phyloP scores from a whole-genome alignment of 1,140 invertebrate species.

The Papilio aristodemus region DNA sequence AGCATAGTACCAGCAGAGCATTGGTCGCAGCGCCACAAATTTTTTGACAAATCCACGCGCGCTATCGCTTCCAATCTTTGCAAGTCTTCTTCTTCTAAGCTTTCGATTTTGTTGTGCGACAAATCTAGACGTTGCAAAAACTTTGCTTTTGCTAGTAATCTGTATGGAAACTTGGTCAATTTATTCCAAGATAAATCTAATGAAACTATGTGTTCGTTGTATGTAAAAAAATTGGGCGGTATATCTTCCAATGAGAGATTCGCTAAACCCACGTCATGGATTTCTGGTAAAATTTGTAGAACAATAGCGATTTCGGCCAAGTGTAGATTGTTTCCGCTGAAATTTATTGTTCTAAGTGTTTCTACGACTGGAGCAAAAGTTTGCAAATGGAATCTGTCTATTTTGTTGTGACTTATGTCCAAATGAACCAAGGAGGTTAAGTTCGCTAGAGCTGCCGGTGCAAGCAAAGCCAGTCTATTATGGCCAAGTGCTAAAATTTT shows the following conservation, averaged over 20 bases:
- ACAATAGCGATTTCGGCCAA: constrained; percentile 75
- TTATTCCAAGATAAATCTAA: constrained; percentile 82
- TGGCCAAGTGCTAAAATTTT: constrained; percentile 82
- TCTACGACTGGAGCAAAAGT: constrained; percentile 83
- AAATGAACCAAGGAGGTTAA: constrained; percentile 83
- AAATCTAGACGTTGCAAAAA: constrained; percentile 83
- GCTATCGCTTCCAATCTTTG: constrained; percentile 78
- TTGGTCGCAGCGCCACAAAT: constrained; percentile 86
- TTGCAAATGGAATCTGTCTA: constrained; percentile 83
- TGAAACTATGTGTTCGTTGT: constrained; percentile 66
- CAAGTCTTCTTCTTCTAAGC: constrained; percentile 81
- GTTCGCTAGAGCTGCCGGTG: constrained; percentile 85
- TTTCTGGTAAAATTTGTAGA: constrained; percentile 80
- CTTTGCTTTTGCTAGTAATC: constrained; percentile 80
- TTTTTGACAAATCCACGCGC: constrained; percentile 81
- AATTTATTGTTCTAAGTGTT: constrained; percentile 82
- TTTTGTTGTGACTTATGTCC: constrained; percentile 88
- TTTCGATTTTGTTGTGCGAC: constrained; percentile 83
- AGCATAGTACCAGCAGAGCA: constrained; percentile 83
- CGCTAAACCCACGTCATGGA: constrained; percentile 81
- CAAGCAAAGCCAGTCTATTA: constrained; percentile 87
- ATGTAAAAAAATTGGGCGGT: constrained; percentile 78
- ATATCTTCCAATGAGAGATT: constrained; percentile 80
- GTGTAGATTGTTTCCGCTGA: constrained; percentile 84
- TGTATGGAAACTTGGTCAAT: constrained; percentile 80